These are phyloP conservation scores for Drosophila repleta DNA, from an alignment of 1,140 invertebrate genomes.

Conservation along the genomic window DNA sequence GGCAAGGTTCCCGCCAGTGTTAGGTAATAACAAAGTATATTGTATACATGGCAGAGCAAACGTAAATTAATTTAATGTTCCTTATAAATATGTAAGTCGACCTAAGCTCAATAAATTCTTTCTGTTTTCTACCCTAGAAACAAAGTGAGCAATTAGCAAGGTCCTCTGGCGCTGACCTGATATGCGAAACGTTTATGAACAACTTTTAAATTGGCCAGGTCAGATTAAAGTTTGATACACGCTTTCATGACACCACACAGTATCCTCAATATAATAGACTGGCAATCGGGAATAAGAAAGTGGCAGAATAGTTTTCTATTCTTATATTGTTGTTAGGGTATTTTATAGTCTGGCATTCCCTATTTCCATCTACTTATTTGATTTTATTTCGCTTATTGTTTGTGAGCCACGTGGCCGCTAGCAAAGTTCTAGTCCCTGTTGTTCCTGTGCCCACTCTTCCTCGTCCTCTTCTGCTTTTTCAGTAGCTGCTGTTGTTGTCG, in stretches of 20 bases:
- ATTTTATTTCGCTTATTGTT: conserved; percentile 50
- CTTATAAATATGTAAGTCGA: conserved; percentile 80
- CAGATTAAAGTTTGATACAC: too few species aligned
- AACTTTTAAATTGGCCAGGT: too few species aligned
- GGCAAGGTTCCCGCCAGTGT: not conserved
- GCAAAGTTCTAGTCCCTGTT: conserved; percentile 49
- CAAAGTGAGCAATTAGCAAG: not conserved
- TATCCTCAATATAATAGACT: too few species aligned
- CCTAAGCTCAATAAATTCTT: conserved; percentile 72
- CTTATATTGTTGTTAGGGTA: too few species aligned
- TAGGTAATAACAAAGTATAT: conserved; percentile 30
- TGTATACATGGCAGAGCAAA: conserved; percentile 64
- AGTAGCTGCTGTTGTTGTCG: conserved; percentile 47
- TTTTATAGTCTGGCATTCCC: not conserved
- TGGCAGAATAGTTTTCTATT: too few species aligned
- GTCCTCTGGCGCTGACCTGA: not conserved
- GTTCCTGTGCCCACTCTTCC: conserved; percentile 18
- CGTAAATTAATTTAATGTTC: conserved; percentile 82
- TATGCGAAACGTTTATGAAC: too few species aligned
- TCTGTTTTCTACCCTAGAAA: conserved; percentile 35
- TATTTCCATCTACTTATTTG: conserved; percentile 1
- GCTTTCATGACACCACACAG: too few species aligned
- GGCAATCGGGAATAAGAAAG: too few species aligned
- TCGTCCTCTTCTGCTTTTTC: not conserved
- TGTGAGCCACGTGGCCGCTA: conserved; percentile 47